Conservation (phyloP, 2,888 invertebrate species). For the Sceliomorpha sp. region DNA sequence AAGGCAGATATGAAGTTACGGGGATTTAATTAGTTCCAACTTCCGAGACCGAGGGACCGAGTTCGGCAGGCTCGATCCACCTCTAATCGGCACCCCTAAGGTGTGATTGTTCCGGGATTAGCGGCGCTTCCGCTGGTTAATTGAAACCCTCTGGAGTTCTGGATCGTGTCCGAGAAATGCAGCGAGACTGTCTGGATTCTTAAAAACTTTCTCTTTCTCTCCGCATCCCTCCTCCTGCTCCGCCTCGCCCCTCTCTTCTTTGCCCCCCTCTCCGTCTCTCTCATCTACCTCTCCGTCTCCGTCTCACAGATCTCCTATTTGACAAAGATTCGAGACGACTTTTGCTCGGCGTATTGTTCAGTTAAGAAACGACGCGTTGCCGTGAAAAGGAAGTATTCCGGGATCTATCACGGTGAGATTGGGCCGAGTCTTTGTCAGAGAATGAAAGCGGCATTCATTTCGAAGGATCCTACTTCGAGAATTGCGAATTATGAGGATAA, state of each 20-base stretch:
- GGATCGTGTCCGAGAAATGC: conserved; percentile 43
- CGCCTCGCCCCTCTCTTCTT: conserved; percentile 25
- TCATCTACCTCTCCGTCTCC: conserved; percentile 17
- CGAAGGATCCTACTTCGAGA: conserved; percentile 22
- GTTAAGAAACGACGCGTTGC: conserved; percentile 45
- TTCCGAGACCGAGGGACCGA: conserved; percentile 63
- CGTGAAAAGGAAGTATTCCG: conserved; percentile 45
- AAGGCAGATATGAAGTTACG: conserved; percentile 79
- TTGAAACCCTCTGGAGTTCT: conserved; percentile 64
- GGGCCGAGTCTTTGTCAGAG: conserved; percentile 35
- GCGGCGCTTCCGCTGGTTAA: conserved; percentile 68
- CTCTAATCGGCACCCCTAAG: conserved; percentile 70
- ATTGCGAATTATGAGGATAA: conserved; percentile 36
- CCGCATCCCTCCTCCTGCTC: conserved; percentile 1
- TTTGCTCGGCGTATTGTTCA: conserved; percentile 49
- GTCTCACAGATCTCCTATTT: conserved; percentile 29
- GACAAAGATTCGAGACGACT: conserved; percentile 49
- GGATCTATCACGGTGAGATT: conserved; percentile 43
- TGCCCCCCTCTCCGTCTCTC: conserved; percentile 8
- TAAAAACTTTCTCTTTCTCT: conserved; percentile 47
- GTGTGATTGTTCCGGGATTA: conserved; percentile 77
- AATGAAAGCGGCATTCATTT: conserved; percentile 45
- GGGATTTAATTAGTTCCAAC: conserved; percentile 79
- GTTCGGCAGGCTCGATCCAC: conserved; percentile 52
- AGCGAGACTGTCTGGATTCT: conserved; percentile 46